These are phyloP conservation scores for Lycocerus yunnanus DNA, from an alignment of 2,888 invertebrate species.

Conservation along the genomic window DNA sequence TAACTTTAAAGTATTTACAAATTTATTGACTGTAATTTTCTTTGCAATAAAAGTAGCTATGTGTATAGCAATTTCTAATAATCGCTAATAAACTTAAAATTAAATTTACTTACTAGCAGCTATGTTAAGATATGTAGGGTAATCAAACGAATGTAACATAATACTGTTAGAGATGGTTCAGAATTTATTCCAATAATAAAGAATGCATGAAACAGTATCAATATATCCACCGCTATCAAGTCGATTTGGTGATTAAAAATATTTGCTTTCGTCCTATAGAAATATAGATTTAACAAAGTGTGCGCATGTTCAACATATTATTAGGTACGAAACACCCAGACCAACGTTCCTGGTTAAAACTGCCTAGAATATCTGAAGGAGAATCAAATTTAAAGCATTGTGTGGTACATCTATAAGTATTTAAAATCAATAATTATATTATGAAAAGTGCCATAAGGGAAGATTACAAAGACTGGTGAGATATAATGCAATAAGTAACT, in stretches of 20 bases:
- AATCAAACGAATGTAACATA: slow-evolving; percentile 10
- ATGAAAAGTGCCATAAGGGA: background rate
- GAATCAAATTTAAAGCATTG: too few relatives aligned
- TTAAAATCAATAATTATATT: too few relatives aligned
- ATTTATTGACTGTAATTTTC: slow-evolving; percentile 27
- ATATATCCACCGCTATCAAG: background rate
- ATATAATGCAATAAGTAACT: background rate
- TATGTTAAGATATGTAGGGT: slow-evolving; percentile 20
- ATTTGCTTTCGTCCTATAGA: background rate
- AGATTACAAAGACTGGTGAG: background rate
- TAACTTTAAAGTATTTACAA: slow-evolving; percentile 17
- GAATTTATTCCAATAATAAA: background rate
- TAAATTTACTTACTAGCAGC: background rate
- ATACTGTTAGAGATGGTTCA: slow-evolving; percentile 20
- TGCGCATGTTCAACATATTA: background rate
- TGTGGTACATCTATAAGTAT: too few relatives aligned
- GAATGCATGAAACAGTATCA: background rate
- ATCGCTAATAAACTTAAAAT: slow-evolving; percentile 8
- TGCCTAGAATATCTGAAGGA: background rate
- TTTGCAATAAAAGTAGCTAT: slow-evolving; percentile 13
- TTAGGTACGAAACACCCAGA: background rate
- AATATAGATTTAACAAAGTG: background rate
- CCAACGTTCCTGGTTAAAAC: background rate
- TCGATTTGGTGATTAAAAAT: background rate
- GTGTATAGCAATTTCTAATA: background rate